Evolutionary conservation across 2,113 vertebrate species (phyloP), one percentile per base, ranked within the genome.

Genomic region (Illadopsis cleaveri): DNA sequence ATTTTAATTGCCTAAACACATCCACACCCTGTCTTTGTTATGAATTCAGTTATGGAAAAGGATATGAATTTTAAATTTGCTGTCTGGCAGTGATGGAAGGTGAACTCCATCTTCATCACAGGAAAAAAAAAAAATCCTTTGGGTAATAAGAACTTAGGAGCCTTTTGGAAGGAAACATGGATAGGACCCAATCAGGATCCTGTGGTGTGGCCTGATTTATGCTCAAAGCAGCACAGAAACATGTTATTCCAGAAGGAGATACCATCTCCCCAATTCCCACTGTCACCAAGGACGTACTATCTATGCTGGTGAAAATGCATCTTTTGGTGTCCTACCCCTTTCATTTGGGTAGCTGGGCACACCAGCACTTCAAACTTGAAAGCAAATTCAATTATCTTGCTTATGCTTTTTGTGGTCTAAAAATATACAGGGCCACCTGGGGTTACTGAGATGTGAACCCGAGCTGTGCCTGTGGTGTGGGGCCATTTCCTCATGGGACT

Each of bases 21-120:
- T 58, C 72, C 82, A 90, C 89, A 77, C 90, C 85, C 89, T 83
- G 47, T 86, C 54, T 83, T 94, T 93, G 79, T 93, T 92, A 73
- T 62, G 58, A 90, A 80, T 85, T 82, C 23, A 35, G 40, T 76
- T 86, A 54, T 35, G 54, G 82, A 50, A 86, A 77, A 50, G 58
- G 38, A 61, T 57, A 82, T 16, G 37, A 53, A 79, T 90, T 77
- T 85, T 61, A 69, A 53, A 82, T 94, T 88, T 89, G 28, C 47
- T 80, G 57, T 85, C 92, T 88, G 75, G 50, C 69, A 50, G 35
- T 35, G 62, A 73, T 7, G 56, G 66, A 95, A 83, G 24, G 62
- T 75, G 54, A 95, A 82, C 33, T 48, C 51, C 42, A 85, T 85
- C 57, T 72, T n/a, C 68, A 65, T 80, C 44, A 75, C 22, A 76